Evolutionary conservation across 2,888 invertebrate genomes (phyloP).

Genomic region (Heteropelma amictum): DNA sequence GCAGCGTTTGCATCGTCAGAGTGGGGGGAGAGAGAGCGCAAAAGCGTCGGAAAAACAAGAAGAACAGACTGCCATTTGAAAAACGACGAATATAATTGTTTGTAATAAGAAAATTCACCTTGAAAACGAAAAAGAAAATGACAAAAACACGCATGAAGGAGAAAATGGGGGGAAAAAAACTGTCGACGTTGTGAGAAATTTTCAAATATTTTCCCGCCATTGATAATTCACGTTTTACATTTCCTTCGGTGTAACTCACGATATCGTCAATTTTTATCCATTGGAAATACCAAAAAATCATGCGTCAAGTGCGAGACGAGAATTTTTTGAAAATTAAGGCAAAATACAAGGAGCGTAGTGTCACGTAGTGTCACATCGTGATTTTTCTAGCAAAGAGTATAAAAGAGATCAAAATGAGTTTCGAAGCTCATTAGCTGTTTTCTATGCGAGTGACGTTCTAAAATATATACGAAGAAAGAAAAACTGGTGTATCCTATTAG

Average conservation of each 20-base stretch:
- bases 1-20: constrained; percentile 59
- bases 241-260: neutral
- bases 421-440: constrained; percentile 45
- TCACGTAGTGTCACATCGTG: constrained; percentile 27
- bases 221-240: neutral
- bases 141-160: neutral
- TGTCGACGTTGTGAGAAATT: constrained; percentile 27
- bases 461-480: constrained; percentile 5
- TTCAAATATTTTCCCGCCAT: neutral
- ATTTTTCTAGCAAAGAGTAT: constrained; percentile 29
- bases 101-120: constrained; percentile 60
- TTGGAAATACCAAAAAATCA: neutral
- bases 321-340: neutral
- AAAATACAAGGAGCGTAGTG: neutral
- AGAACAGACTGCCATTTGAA: constrained; percentile 69
- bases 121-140: constrained; percentile 42
- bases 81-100: constrained; percentile 59
- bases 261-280: neutral
- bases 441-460: constrained; percentile 40
- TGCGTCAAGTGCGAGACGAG: neutral
- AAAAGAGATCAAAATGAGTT: constrained; percentile 15
- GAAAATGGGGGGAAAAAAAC: constrained; percentile 10
- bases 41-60: constrained; percentile 50
- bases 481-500: constrained; percentile 24
- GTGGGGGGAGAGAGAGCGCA: constrained; percentile 19